Evolutionary conservation across 2,888 invertebrate species (phyloP).

Genomic region (Rhagium mordax): DNA sequence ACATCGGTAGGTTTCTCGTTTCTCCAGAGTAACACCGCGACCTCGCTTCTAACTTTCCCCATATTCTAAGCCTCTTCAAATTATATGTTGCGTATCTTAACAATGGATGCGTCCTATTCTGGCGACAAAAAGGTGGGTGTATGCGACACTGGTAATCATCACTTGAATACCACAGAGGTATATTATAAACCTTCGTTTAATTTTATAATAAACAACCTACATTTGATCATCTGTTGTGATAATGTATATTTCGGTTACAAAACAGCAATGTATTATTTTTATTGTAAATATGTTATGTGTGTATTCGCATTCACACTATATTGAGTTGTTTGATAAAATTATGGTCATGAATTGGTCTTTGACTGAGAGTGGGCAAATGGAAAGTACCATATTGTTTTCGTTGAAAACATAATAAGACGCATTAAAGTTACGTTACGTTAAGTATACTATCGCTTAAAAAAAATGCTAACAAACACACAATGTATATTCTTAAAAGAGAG

Average conservation of each 20-base stretch:
- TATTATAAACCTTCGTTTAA: not conserved
- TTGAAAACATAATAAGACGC: no score
- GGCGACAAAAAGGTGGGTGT: constrained; percentile 3
- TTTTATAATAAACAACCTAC: constrained; percentile 4
- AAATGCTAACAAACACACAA: no score
- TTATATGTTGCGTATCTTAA: constrained; percentile 10
- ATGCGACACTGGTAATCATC: not conserved
- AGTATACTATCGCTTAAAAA: no score
- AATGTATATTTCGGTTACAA: not conserved
- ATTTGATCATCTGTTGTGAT: constrained; percentile 4
- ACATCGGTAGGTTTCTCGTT: constrained; percentile 19
- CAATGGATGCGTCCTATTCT: constrained; percentile 7
- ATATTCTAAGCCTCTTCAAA: constrained; percentile 25
- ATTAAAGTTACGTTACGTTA: no score
- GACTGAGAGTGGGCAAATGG: no score
- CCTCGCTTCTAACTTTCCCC: constrained; percentile 23
- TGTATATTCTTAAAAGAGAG: no score
- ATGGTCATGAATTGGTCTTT: no score
- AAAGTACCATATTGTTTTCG: no score
- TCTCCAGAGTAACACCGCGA: constrained; percentile 14
- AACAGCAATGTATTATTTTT: not conserved
- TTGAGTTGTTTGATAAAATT: no score
- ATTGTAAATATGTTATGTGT: not conserved
- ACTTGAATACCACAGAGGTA: constrained; percentile 1
- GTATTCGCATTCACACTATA: not conserved